Evolutionary conservation across 35 echinoderm and acorn worm genomes (phyloP), one percentile per base, ranked within the genome.

Genomic region (Diadema setosum): DNA sequence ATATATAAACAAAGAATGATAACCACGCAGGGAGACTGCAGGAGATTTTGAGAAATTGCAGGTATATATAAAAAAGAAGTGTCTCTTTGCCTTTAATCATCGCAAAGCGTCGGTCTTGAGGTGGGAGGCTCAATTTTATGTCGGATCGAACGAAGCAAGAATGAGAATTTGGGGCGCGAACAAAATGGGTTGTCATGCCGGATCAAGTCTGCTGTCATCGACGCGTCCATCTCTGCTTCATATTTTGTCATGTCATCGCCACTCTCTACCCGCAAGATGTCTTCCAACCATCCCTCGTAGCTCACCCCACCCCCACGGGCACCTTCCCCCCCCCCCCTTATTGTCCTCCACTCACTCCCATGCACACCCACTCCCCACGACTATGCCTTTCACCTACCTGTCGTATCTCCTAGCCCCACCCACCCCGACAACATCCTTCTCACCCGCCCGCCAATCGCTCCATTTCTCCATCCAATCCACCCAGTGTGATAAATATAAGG

Each of bases 201-300:
- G 63, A 67, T 67, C 63, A 67, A 67, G 37, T 15, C 37, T 67
- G 63, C 63, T 67, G 63, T 67, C 63, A 67, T 67, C 63, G 63
- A 31, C 63, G 30, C 37, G 63, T 67, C 63, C 63, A 67, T 67
- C 37, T 67, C 30, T 67, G 63, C 63, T 67, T 67, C 63, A 67
- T 67, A 33, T 67, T 67, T 67, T 67, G 63, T 67, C 63, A 67
- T 67, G 63, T 67, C 63, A 67, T 67, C 63, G 30, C 63, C 63
- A 34, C 16, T 34, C 17, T 25, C 63, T 67, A 29, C 37, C 63
- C 37, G 27, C 29, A 33, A 34, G 27, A 7, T 67, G 26, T 33
- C 63, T 67, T 67, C 8, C 30, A 67, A 67, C n/a, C n/a, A n/a
- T 67, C 37, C 27, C 63, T 33, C 8, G 25, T 31, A 8, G 8